phyloP scores from a whole-genome alignment of 2,113 vertebrate species.

The Tricholaema leucomelas region DNA sequence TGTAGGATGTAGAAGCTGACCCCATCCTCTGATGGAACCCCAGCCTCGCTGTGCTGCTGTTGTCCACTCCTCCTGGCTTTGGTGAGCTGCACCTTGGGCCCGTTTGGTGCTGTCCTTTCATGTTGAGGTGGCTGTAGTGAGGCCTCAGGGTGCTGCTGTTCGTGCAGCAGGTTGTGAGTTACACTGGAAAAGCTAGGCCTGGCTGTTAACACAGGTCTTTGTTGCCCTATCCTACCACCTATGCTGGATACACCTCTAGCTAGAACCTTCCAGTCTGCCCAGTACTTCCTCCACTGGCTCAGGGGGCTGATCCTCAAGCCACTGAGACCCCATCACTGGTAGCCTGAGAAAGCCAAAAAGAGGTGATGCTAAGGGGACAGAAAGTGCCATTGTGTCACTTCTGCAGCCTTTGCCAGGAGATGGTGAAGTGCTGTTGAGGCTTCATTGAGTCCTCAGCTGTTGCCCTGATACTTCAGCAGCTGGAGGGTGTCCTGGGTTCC shows the following conservation, averaged over 20 bases:
- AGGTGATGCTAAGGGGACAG: not conserved
- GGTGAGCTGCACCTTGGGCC: not conserved
- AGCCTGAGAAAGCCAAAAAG: not conserved
- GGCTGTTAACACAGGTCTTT: not conserved
- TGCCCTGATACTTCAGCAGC: not conserved
- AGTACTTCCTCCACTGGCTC: not conserved
- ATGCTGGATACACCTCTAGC: not conserved
- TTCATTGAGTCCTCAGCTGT: not conserved
- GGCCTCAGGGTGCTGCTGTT: not conserved
- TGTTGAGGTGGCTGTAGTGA: rapidly evolving
- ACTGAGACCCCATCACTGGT: rapidly evolving
- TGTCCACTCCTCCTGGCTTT: not conserved
- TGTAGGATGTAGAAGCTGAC: not conserved
- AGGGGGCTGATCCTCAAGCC: not conserved
- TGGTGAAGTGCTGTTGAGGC: not conserved
- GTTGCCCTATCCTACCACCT: not conserved
- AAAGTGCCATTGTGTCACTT: not conserved
- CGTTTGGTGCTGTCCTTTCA: not conserved
- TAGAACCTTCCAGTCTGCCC: not conserved
- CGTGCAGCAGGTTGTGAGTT: not conserved
- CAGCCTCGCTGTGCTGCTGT: not conserved
- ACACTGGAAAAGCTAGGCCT: not conserved
- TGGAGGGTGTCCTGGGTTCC: not conserved
- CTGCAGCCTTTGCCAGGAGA: not conserved
- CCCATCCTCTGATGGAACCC: not conserved